Evolutionary conservation across 2,797 vertebrate genomes (phyloP).

Genomic region (Halcyon leucocephala): DNA sequence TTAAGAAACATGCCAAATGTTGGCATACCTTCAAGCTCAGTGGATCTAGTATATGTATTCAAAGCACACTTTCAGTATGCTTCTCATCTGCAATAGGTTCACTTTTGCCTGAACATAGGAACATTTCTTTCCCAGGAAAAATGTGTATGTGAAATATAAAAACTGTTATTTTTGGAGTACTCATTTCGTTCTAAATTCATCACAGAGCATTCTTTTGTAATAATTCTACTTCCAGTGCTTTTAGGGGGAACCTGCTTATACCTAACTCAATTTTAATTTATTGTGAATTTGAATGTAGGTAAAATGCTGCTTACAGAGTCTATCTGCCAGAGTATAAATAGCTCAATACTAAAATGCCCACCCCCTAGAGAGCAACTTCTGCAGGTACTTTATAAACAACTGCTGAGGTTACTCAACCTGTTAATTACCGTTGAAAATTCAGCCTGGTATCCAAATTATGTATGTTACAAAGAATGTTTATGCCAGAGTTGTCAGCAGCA

Average conservation of each 20-base stretch:
- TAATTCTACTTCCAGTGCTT: not conserved
- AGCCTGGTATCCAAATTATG: slow-evolving; percentile 50
- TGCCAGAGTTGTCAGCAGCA: slow-evolving; percentile 51
- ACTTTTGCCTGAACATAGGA: not conserved
- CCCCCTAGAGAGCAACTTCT: slow-evolving; percentile 30
- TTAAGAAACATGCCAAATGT: not conserved
- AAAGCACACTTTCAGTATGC: fast-evolving
- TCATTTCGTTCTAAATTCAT: not conserved
- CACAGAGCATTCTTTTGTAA: not conserved
- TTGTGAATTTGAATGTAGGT: not conserved
- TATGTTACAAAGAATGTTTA: slow-evolving; percentile 28
- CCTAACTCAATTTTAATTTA: not conserved
- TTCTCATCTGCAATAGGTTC: not conserved
- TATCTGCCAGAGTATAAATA: slow-evolving; percentile 25
- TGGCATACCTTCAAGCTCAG: not conserved
- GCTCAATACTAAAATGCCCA: slow-evolving; percentile 8
- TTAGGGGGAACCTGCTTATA: not conserved
- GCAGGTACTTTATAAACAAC: slow-evolving; percentile 59
- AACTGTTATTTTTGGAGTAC: not conserved
- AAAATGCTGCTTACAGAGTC: not conserved
- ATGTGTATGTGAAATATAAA: not conserved
- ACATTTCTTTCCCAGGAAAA: not conserved
- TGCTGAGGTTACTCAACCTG: slow-evolving; percentile 59
- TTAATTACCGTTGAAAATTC: slow-evolving; percentile 54
- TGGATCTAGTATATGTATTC: not conserved